phyloP scores from a whole-genome alignment of 2,113 vertebrate species.

The Lichenostomus cassidix region DNA sequence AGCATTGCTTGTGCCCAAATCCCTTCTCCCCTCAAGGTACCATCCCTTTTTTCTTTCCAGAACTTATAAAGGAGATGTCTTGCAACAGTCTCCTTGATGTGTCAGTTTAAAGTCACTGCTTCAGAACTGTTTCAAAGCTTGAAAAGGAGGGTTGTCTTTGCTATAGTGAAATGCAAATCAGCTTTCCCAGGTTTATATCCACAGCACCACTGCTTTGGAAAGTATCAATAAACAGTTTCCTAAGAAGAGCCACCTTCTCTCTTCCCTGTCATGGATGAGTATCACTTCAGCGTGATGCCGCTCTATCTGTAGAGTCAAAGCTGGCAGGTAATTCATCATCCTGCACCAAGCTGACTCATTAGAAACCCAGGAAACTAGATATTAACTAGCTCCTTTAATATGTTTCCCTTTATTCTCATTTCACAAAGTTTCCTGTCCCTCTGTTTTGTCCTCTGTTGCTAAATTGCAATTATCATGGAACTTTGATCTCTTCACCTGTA shows the following conservation, averaged over 20 bases:
- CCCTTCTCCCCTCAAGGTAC: neutral
- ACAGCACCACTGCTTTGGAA: neutral
- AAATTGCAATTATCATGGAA: slow-evolving; percentile 38
- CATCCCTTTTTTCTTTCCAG: neutral
- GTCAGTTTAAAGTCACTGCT: neutral
- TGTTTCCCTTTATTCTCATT: slow-evolving; percentile 15
- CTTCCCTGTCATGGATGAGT: slow-evolving; percentile 4
- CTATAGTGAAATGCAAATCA: neutral
- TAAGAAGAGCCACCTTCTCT: neutral
- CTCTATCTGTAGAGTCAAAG: slow-evolving; percentile 1
- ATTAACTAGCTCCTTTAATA: slow-evolving; percentile 21
- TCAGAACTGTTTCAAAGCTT: neutral
- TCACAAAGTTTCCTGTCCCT: slow-evolving; percentile 10
- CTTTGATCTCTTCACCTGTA: slow-evolving; percentile 39
- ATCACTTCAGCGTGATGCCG: neutral
- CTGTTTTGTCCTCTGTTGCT: slow-evolving; percentile 17
- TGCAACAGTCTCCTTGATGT: neutral
- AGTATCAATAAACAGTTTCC: neutral
- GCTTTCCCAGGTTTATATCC: neutral
- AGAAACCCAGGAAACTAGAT: slow-evolving; percentile 1
- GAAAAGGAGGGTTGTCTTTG: neutral
- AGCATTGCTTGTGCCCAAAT: neutral
- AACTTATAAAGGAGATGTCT: neutral
- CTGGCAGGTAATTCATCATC: slow-evolving; percentile 52
- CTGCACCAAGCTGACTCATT: neutral